Conservation (phyloP, 1,140 invertebrate species). For the Euglossa dilemma region DNA sequence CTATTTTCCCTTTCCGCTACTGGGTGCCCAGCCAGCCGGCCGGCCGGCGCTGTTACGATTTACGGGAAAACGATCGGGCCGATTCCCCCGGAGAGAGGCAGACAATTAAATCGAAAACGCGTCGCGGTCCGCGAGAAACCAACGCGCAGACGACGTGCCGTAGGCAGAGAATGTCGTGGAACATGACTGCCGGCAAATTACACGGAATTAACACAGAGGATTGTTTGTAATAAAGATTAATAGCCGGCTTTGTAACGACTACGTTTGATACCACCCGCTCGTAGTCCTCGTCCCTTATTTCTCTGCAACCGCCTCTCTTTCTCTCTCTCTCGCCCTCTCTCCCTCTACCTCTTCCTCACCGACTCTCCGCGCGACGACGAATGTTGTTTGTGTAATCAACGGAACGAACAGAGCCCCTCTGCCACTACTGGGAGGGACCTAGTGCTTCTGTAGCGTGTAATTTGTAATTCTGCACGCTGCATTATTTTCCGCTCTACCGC, state of each 20-base stretch:
- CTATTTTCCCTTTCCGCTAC: too few species aligned
- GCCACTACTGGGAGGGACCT: conserved; percentile 50
- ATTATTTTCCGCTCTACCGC: conserved; percentile 73
- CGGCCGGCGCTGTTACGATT: background rate
- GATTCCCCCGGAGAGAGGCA: background rate
- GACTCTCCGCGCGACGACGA: conserved; percentile 29
- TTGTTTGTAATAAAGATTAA: conserved; percentile 75
- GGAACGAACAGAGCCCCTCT: conserved; percentile 65
- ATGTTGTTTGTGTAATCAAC: conserved; percentile 75
- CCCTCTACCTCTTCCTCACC: background rate
- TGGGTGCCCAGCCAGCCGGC: background rate
- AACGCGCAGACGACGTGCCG: conserved; percentile 41
- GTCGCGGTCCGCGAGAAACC: conserved; percentile 19
- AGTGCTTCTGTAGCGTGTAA: conserved; percentile 68
- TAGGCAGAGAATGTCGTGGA: conserved; percentile 31
- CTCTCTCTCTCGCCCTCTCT: conserved; percentile 7
- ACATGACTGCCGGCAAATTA: conserved; percentile 67
- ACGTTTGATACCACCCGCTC: conserved; percentile 64
- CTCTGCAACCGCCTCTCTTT: background rate
- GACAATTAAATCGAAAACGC: conserved; percentile 51
- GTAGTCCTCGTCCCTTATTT: conserved; percentile 2
- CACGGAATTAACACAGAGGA: conserved; percentile 71
- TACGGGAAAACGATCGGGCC: background rate
- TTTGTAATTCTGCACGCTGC: conserved; percentile 72
- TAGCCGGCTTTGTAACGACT: conserved; percentile 67